Base-by-base conservation (phyloP, 2,888 invertebrate genomes). In the Pandemis heparana region DNA sequence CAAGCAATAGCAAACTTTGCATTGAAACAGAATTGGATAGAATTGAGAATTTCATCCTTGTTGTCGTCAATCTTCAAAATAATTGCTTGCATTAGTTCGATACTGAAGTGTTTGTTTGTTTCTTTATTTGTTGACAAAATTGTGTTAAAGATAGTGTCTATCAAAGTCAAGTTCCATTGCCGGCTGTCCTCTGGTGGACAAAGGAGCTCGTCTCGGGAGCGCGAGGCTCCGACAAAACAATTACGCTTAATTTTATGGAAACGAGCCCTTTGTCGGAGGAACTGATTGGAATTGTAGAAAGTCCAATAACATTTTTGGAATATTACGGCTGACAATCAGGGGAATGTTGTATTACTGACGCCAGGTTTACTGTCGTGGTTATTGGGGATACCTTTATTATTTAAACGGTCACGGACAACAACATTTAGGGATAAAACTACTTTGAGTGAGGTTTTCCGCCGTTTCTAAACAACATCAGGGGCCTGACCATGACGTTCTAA, bases 201-300 rank as follows among this genome's bases (percentile, higher is more conserved):
- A 64, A 64, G 64, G 59, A 59, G 59, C 56, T 32, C 59, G 56
- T 64, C 63, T 39, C 23, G 56, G 59, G 48, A 64, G 64, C 46
- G 63, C 46, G 62, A 51, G 53, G 32, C 62, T 43, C 14, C 9
- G 64, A n/a, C 14, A 48, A 73, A 73, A 73, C 73, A 73, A 69
- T 73, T 68, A 74, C 39, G 59, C 69, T 70, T 70, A 70, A 74
- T 70, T 65, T 74, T 70, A 74, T 74, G 69, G 65, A 70, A 74
- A 74, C 74, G 69, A 69, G 32, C 7, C 53, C n/a, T 70, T 74
- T 74, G 69, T 61, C 51, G 16, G 12, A 12, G 32, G 72, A 67
- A 73, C 59, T 73, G 73, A 70, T 74, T 70, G 65, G 69, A 65
- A 53, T 69, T 65, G 60, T 41, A 43, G 32, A 64, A 63, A 71